Conservation (phyloP, 2,888 invertebrate genomes). For the Norana najaformis region DNA sequence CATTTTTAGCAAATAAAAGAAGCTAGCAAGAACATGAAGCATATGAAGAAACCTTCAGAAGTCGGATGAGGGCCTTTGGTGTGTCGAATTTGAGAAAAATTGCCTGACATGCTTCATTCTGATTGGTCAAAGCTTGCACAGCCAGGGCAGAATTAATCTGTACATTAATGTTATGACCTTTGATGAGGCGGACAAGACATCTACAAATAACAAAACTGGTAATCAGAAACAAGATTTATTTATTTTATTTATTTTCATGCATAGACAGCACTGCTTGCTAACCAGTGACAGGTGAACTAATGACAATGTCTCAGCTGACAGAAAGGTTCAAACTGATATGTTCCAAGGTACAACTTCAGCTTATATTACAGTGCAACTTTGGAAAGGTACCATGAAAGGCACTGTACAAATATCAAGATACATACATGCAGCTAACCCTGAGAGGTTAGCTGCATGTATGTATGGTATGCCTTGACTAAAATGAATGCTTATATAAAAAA, state of each 20-base stretch:
- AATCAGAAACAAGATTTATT: not conserved
- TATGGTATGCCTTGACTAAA: not conserved
- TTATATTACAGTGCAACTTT: not conserved
- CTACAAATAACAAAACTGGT: constrained; percentile 44
- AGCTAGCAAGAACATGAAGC: not conserved
- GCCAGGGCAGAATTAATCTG: constrained; percentile 62
- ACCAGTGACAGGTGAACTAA: not conserved
- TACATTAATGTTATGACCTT: constrained; percentile 55
- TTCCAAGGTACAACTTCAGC: too few relatives aligned
- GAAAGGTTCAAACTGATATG: not conserved
- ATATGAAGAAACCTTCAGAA: constrained; percentile 50
- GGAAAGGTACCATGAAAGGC: not conserved
- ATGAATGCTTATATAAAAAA: not conserved
- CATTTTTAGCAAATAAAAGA: not conserved
- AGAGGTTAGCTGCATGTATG: too few relatives aligned
- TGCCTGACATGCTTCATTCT: constrained; percentile 56
- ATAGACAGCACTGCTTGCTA: too few relatives aligned
- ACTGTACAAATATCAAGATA: not conserved
- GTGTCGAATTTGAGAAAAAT: constrained; percentile 58
- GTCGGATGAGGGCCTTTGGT: constrained; percentile 57
- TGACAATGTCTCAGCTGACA: not conserved
- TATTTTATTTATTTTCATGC: not conserved
- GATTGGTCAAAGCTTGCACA: constrained; percentile 58
- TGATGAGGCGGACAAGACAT: constrained; percentile 59
- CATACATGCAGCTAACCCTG: not conserved